Conservation (phyloP, 2,113 vertebrate genomes). For the Cyprinodon tularosa region DNA sequence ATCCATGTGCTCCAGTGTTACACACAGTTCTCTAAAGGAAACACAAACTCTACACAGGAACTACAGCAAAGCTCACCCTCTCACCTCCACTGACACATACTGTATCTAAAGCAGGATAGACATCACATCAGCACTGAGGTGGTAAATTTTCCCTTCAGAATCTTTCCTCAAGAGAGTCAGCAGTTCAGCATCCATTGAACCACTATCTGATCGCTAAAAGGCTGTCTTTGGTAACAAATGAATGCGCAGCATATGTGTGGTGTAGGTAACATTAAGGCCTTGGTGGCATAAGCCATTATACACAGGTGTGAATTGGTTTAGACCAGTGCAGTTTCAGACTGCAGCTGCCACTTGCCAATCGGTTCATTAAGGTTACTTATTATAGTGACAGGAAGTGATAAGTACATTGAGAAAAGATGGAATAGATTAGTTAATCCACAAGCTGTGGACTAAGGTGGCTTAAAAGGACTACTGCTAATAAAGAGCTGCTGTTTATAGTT, state of each 20-base stretch:
- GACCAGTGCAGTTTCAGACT: conserved; percentile 41
- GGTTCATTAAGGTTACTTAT: conserved; percentile 57
- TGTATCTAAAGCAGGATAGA: conserved; percentile 52
- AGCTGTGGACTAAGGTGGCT: conserved; percentile 4
- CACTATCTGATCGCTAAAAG: conserved; percentile 78
- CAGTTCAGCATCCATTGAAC: conserved; percentile 72
- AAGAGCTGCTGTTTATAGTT: conserved; percentile 7
- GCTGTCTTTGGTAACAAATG: conserved; percentile 72
- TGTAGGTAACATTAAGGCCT: conserved; percentile 29
- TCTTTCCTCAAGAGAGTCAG: conserved; percentile 70
- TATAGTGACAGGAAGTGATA: conserved; percentile 33
- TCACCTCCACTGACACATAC: conserved; percentile 39
- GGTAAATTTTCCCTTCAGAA: conserved; percentile 77
- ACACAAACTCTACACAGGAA: conserved; percentile 7
- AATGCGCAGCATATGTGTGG: conserved; percentile 64
- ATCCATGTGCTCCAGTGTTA: conserved; percentile 41
- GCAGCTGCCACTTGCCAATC: conserved; percentile 55
- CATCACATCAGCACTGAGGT: conserved; percentile 72
- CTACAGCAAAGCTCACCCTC: not conserved
- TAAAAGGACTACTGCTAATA: not conserved
- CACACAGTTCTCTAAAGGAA: conserved; percentile 24
- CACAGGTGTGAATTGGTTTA: conserved; percentile 56
- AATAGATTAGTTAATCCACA: conserved; percentile 11
- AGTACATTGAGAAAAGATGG: not conserved
- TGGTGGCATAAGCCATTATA: conserved; percentile 59